Evolutionary conservation across 2,113 vertebrate genomes (phyloP), one percentile per base, ranked within the genome.

Genomic region (Menidia beryllina): DNA sequence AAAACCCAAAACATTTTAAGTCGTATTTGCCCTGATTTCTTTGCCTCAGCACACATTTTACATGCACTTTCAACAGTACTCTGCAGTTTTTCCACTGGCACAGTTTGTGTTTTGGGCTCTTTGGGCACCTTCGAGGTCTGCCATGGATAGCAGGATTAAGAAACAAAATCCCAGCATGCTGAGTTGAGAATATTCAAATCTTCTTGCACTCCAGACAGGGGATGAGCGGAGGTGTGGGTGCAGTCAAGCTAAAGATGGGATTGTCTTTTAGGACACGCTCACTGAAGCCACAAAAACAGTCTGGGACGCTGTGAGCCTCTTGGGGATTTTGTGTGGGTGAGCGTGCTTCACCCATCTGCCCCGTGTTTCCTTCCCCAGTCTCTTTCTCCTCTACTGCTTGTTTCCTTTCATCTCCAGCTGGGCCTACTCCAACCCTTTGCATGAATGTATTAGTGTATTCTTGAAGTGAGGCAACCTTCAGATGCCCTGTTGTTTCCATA

Each of bases 401-500:
- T 57, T 69, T 78, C 69, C 71, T 85, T 88, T 83, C 76, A 86
- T 89, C 71, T 91, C 77, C 86, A 92, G 90, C 86, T 92, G 89
- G 86, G 86, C 80, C 74, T 45, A 65, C 81, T 80, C 64, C 68
- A 80, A 72, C 81, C 83, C 66, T 41, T 72, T 77, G 82, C 75
- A 73, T 82, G 79, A 85, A 86, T 89, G 86, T 38, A 91, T 89
- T 89, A 90, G 75, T 27, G 71, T 75, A 71, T 79, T 73, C 81
- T 88, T 84, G 65, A 87, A 88, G 71, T 83, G 74, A 70, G 34
- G 52, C 73, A 80, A 91, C 91, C 91, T 92, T 91, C 85, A 56
- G 71, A 84, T 17, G 84, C 79, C 89, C 88, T 92, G 83, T 61
- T 23, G 91, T 93, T 90, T 87, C 88, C 88, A 87, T 91, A 76